phyloP scores from a whole-genome alignment of 2,113 vertebrate genomes.

The Labeo rohita region DNA sequence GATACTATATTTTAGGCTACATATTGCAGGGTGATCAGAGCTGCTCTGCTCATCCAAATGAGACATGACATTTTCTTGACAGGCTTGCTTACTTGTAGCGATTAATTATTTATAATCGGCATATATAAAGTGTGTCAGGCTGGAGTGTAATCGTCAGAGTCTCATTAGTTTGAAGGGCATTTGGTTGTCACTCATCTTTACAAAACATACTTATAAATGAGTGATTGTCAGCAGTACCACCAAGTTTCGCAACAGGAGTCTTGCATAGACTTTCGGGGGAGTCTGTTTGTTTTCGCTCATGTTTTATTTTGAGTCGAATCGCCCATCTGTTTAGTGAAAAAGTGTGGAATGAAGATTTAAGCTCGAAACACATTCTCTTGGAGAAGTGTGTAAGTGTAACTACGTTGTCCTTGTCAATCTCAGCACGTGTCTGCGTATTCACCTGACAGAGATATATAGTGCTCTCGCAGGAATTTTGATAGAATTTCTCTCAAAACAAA shows the following conservation, averaged over 20 bases:
- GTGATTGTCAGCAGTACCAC: slow-evolving; percentile 48
- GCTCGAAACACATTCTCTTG: not conserved
- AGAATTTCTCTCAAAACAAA: slow-evolving; percentile 36
- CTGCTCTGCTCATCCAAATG: slow-evolving; percentile 64
- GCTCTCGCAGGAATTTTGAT: slow-evolving; percentile 31
- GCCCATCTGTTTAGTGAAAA: slow-evolving; percentile 16
- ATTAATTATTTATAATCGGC: slow-evolving; percentile 78
- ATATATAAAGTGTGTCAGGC: slow-evolving; percentile 68
- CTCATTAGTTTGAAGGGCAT: slow-evolving; percentile 75
- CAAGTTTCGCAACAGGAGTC: slow-evolving; percentile 2
- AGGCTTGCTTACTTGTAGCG: slow-evolving; percentile 65
- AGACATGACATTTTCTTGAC: slow-evolving; percentile 73
- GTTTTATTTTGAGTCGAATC: not conserved
- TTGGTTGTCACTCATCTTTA: slow-evolving; percentile 70
- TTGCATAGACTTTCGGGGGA: not conserved
- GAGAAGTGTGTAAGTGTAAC: not conserved
- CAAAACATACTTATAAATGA: slow-evolving; percentile 57
- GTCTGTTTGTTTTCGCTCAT: not conserved
- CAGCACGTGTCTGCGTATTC: not conserved
- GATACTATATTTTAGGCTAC: slow-evolving; percentile 59
- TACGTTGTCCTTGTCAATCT: slow-evolving; percentile 20
- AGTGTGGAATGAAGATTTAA: slow-evolving; percentile 1
- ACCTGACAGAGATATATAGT: slow-evolving; percentile 15
- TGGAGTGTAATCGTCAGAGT: slow-evolving; percentile 70
- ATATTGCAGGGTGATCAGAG: slow-evolving; percentile 63